Conservation (phyloP, 2,797 vertebrate species). For the Halcyon leucocephala region DNA sequence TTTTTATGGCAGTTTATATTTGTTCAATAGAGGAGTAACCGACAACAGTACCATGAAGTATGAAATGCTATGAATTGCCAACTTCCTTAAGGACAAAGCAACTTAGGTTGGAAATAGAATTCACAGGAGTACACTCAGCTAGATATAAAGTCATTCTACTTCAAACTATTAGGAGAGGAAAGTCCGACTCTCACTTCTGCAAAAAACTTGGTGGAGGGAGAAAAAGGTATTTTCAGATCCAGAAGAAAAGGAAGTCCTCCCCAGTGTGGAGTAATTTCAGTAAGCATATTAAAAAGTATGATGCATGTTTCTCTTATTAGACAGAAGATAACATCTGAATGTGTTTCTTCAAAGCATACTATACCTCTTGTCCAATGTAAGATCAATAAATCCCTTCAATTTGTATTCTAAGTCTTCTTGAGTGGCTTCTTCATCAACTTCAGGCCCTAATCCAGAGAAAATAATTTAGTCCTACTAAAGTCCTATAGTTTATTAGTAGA, state of each 20-base stretch:
- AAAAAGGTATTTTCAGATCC: not conserved
- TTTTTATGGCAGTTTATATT: not conserved
- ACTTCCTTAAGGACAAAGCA: not conserved
- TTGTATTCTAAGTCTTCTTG: slow-evolving; percentile 97
- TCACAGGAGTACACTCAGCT: not conserved
- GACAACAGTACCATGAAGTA: not conserved
- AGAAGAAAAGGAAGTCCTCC: not conserved
- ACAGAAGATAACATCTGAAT: not conserved
- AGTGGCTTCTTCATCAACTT: slow-evolving; percentile 89
- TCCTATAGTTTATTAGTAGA: not conserved
- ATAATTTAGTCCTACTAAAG: not conserved
- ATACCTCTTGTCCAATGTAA: slow-evolving; percentile 96
- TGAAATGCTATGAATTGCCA: not conserved
- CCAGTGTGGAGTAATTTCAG: not conserved
- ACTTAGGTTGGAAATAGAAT: not conserved
- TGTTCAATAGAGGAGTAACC: not conserved
- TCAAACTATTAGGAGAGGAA: not conserved
- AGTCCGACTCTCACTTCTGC: not conserved
- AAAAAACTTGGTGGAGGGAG: not conserved
- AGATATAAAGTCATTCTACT: not conserved
- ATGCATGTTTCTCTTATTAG: not conserved
- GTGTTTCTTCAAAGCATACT: not conserved
- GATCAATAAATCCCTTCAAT: slow-evolving; percentile 94
- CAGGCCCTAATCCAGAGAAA: slow-evolving; percentile 81
- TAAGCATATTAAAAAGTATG: not conserved